Percentiles rank a stretch among this genome's conserved stretches.
Conservation (phyloP, 1,140 invertebrate genomes). For the Drosophila pectinifera region DNA sequence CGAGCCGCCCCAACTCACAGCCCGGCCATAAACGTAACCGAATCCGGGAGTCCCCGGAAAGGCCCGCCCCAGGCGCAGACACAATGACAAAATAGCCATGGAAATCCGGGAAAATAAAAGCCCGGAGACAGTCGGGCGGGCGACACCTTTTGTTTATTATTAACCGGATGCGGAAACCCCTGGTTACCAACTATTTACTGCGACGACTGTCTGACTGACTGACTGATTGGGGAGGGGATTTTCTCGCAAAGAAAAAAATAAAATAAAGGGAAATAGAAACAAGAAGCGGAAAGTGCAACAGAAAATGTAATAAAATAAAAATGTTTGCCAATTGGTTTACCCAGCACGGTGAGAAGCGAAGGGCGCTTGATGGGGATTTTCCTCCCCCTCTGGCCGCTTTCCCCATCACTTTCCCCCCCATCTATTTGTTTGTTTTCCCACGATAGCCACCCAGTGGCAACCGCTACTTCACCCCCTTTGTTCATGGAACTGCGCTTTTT, state of each 20-base stretch:
- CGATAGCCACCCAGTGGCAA: slow-evolving; percentile 10
- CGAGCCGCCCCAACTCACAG: slow-evolving; percentile 1
- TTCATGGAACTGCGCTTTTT: slow-evolving; percentile 31
- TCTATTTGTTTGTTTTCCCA: slow-evolving; percentile 33
- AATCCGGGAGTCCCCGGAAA: neutral
- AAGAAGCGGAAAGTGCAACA: slow-evolving; percentile 29
- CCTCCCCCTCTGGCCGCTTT: neutral
- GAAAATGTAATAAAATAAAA: slow-evolving; percentile 42
- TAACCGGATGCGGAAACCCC: slow-evolving; percentile 33
- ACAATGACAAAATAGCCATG: slow-evolving; percentile 4
- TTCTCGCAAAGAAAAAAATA: neutral
- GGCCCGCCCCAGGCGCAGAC: neutral
- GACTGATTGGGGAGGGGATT: slow-evolving; percentile 12
- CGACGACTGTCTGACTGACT: neutral
- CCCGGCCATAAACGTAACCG: slow-evolving; percentile 18
- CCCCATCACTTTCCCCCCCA: neutral
- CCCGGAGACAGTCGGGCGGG: slow-evolving; percentile 36
- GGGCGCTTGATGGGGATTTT: slow-evolving; percentile 1
- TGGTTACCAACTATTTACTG: slow-evolving; percentile 25
- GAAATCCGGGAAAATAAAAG: slow-evolving; percentile 25
- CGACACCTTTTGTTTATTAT: slow-evolving; percentile 44
- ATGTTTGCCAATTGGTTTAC: slow-evolving; percentile 33
- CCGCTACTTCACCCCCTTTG: slow-evolving; percentile 8
- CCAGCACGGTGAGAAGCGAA: slow-evolving; percentile 10
- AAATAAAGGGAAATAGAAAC: neutral